These are phyloP conservation scores for Hirundo rustica DNA, from an alignment of 2,797 vertebrate genomes.

Conservation along the genomic window DNA sequence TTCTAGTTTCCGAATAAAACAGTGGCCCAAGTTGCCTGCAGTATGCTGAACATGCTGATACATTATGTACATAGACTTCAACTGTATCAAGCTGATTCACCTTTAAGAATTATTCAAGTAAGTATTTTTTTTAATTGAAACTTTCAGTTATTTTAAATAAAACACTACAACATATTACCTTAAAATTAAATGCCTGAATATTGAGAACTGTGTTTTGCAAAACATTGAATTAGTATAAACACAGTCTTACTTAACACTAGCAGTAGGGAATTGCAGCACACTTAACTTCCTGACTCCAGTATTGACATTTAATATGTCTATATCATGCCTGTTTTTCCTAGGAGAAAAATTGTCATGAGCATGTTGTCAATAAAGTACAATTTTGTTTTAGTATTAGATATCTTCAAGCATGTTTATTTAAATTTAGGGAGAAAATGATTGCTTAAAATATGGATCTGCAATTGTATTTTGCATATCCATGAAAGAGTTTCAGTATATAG, in stretches of 20 bases:
- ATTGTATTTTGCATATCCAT: not conserved
- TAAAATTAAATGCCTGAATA: not conserved
- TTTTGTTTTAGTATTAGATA: not conserved
- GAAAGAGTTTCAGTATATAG: not conserved
- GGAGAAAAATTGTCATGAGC: not conserved
- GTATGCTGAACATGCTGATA: constrained; percentile 93
- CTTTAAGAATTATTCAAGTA: constrained; percentile 97
- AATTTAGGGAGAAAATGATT: not conserved
- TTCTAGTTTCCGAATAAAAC: constrained; percentile 95
- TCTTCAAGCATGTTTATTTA: not conserved
- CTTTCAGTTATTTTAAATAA: not conserved
- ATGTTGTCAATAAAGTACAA: not conserved
- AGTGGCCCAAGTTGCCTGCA: constrained; percentile 94
- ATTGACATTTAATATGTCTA: not conserved
- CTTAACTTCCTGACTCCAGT: not conserved
- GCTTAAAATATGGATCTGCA: not conserved
- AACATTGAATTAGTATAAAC: not conserved
- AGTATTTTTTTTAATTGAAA: constrained; percentile 6
- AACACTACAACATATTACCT: not conserved
- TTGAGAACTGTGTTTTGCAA: not conserved
- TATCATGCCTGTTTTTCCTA: not conserved
- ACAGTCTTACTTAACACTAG: not conserved
- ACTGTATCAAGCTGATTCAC: constrained; percentile 88
- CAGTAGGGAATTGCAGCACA: not conserved
- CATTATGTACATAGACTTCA: constrained; percentile 92